Evolutionary conservation across 2,113 vertebrate species (phyloP).

Genomic region (Toxostoma redivivum): DNA sequence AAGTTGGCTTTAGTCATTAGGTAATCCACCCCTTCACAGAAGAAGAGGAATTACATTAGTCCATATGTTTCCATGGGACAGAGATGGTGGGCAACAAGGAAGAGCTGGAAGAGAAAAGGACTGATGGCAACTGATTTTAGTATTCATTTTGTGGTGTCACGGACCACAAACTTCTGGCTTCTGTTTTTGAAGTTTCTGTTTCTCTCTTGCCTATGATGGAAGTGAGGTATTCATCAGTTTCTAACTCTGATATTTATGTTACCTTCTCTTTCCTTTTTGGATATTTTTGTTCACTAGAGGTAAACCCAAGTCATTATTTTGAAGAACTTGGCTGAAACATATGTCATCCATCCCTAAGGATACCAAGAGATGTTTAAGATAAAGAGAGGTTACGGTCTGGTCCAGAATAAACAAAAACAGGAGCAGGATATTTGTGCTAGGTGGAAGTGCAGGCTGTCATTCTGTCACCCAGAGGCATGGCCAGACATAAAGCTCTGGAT

Average conservation of each 20-base stretch:
- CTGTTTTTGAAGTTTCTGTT: neutral
- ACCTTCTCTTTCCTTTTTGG: neutral
- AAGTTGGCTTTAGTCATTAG: conserved; percentile 37
- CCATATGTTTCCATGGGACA: neutral
- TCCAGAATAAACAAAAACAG: neutral
- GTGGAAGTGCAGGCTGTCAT: neutral
- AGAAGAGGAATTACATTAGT: neutral
- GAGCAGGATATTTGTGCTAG: neutral
- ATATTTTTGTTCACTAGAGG: neutral
- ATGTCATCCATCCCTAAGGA: neutral
- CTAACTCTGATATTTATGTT: neutral
- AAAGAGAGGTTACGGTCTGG: neutral
- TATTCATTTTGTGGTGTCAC: neutral
- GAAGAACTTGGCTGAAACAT: neutral
- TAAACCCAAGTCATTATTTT: neutral
- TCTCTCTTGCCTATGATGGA: neutral
- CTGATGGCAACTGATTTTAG: neutral
- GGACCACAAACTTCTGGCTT: neutral
- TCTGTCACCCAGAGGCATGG: neutral
- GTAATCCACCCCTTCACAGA: conserved; percentile 25
- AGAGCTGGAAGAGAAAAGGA: neutral
- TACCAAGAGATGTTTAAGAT: neutral
- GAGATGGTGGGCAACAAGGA: neutral
- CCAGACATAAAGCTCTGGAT: neutral
- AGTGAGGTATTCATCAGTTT: neutral